These are phyloP conservation scores for Punctoribates punctum DNA, from an alignment of 2,888 invertebrate genomes.

Conservation along the genomic window DNA sequence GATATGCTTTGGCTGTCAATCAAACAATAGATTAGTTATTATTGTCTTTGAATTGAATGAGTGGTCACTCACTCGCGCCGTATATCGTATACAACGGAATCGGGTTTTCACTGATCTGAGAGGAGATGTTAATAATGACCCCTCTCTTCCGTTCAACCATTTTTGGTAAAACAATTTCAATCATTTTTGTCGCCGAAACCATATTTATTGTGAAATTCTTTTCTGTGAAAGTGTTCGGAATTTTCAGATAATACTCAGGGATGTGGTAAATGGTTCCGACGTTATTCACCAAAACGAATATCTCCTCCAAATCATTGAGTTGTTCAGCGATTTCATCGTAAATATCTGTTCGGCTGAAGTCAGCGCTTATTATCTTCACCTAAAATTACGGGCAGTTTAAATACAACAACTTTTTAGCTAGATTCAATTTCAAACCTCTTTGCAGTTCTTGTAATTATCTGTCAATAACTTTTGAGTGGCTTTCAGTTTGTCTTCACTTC, in stretches of 20 bases:
- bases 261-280: background rate
- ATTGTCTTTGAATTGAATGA: background rate
- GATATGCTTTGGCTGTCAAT: slow-evolving; percentile 25
- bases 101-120: background rate
- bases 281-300: slow-evolving; percentile 4
- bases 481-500: slow-evolving; percentile 26
- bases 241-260: background rate
- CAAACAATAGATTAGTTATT: background rate
- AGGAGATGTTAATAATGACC: slow-evolving; percentile 30
- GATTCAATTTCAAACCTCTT: no score
- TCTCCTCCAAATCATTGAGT: background rate
- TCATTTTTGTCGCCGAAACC: background rate
- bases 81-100: slow-evolving; percentile 31
- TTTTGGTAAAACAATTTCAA: slow-evolving; percentile 32
- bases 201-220: background rate
- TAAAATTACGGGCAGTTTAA: background rate
- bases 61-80: background rate
- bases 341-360: slow-evolving; percentile 7
- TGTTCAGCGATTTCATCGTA: background rate
- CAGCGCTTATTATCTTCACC: background rate
- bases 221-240: background rate
- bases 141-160: slow-evolving; percentile 20
- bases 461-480: background rate
- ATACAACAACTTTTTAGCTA: no score
- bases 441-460: no score